Evolutionary conservation across 2,113 vertebrate species (phyloP), one percentile per base, ranked within the genome.

Genomic region (Thamnaconus septentrionalis): DNA sequence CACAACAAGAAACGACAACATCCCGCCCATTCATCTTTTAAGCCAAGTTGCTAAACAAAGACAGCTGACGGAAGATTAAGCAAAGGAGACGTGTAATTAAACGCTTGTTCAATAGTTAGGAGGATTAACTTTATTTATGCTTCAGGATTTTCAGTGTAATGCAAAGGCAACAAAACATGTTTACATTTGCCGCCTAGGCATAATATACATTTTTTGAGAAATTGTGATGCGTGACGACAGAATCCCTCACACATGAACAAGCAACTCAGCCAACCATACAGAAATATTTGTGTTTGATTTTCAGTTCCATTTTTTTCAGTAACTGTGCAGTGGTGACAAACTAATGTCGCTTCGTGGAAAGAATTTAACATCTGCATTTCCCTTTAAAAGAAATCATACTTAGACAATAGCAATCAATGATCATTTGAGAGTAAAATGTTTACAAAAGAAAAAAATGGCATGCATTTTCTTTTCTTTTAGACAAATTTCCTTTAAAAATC

Each of bases 101-200:
- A 31, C 41, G 5, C n/a, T 12, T 48, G 49, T 7, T 12, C 8
- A 8, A 53, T 4, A 7, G 4, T 65, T 18, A 41, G 2, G 56
- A 68, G 50, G 57, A 68, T 68, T 59, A 56, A n/a, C 45, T 86
- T 88, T 81, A 86, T 87, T 87, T 74, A 66, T 8, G 61, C 78
- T 64, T 83, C 61, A 61, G 56, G 75, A 65, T 68, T 78, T 76
- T 76, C 54, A 45, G 69, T 75, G 48, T 69, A 49, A 61, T 41
- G 48, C 6, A 57, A 83, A 76, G 69, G 58, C 12, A 86, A 65
- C 63, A 79, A 66, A 85, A 70, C 69, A 72, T 61, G 11, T n/a
- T 40, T 12, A 46, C 49, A 60, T 66, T 68, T 62, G 73, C 55
- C 69, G 10, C 53, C 42, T 64, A 68, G 4, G 53, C 59, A 81